Conservation (phyloP, 2,113 vertebrate species). For the Toxotes jaculatrix region DNA sequence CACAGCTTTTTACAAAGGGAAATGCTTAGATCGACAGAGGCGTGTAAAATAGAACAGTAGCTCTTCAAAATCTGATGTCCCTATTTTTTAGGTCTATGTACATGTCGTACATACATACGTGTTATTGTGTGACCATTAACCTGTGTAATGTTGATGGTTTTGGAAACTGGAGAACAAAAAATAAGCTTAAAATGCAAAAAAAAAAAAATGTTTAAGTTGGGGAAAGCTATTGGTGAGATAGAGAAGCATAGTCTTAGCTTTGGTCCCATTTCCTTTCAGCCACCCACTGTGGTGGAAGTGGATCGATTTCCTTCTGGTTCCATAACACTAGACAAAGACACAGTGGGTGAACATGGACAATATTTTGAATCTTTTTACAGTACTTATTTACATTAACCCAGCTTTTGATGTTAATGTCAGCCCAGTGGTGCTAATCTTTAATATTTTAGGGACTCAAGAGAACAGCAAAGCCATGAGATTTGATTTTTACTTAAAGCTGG, state of each 20-base stretch:
- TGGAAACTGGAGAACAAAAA: slow-evolving; percentile 43
- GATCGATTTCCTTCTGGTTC: slow-evolving; percentile 67
- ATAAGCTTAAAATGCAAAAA: background rate
- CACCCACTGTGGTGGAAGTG: slow-evolving; percentile 64
- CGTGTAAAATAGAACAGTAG: slow-evolving; percentile 67
- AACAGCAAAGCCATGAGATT: slow-evolving; percentile 28
- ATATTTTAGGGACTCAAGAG: slow-evolving; percentile 52
- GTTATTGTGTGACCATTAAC: slow-evolving; percentile 53
- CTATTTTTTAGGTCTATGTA: slow-evolving; percentile 43
- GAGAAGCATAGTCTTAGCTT: slow-evolving; percentile 31
- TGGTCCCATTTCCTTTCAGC: slow-evolving; percentile 51
- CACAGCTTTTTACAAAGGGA: slow-evolving; percentile 74
- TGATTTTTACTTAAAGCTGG: slow-evolving; percentile 14
- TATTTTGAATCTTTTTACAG: slow-evolving; percentile 33
- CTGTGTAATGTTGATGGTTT: slow-evolving; percentile 65
- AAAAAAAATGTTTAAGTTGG: background rate
- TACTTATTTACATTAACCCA: slow-evolving; percentile 58
- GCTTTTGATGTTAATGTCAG: slow-evolving; percentile 59
- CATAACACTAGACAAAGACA: slow-evolving; percentile 61
- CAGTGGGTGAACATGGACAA: slow-evolving; percentile 56
- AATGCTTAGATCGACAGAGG: slow-evolving; percentile 37
- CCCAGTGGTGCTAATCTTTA: slow-evolving; percentile 71
- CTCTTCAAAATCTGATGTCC: slow-evolving; percentile 28
- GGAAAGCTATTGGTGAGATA: slow-evolving; percentile 22
- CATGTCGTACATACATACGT: slow-evolving; percentile 45